Evolutionary conservation across 2,113 vertebrate genomes (phyloP).

Genomic region (Deroptyus accipitrinus): DNA sequence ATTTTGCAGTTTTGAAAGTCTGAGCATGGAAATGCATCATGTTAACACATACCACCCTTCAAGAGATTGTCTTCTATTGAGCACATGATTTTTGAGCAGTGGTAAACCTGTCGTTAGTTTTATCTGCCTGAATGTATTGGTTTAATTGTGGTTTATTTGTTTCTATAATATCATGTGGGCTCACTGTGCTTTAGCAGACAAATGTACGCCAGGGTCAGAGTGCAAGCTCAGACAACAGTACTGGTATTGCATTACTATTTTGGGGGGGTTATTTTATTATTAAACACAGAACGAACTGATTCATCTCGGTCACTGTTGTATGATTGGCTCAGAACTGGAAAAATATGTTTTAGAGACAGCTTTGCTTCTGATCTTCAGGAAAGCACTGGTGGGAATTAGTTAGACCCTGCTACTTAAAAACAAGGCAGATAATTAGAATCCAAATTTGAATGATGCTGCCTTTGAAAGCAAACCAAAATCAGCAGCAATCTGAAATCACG

Average conservation of each 20-base stretch:
- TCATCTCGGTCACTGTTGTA: background rate
- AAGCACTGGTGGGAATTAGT: constrained; percentile 18
- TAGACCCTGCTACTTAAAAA: background rate
- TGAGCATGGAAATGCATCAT: background rate
- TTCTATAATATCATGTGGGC: background rate
- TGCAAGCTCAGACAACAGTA: background rate
- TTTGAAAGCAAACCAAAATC: constrained; percentile 33
- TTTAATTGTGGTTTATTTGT: constrained; percentile 13
- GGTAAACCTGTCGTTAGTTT: background rate
- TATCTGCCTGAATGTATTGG: background rate
- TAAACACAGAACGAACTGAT: constrained; percentile 3
- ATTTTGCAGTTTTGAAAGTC: constrained; percentile 20
- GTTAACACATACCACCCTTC: background rate
- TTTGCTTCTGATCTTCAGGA: constrained; percentile 35
- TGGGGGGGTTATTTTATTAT: background rate
- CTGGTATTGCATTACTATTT: background rate
- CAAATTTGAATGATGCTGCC: constrained; percentile 6
- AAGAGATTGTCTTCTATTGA: background rate
- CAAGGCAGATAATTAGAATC: constrained; percentile 18
- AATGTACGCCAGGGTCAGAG: background rate
- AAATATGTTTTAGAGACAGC: background rate
- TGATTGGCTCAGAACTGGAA: background rate
- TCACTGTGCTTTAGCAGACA: background rate
- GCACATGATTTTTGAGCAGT: background rate
- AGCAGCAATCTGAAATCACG: background rate